Evolutionary conservation across 2,888 invertebrate genomes (phyloP).

Genomic region (Lochmaea crataegi): DNA sequence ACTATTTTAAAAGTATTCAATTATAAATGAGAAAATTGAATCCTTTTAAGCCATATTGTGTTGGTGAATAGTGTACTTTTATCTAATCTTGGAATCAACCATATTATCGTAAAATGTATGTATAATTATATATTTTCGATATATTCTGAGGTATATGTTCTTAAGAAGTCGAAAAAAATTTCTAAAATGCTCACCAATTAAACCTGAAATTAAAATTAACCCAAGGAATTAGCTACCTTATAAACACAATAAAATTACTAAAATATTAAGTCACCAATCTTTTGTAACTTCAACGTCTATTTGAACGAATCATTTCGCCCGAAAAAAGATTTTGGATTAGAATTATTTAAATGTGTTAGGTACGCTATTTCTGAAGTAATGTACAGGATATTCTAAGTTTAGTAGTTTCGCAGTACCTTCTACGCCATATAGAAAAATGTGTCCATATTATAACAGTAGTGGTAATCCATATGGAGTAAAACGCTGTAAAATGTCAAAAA

Average conservation of each 20-base stretch:
- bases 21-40: neutral
- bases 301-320: neutral
- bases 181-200: slow-evolving; percentile 8
- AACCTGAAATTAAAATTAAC: slow-evolving; percentile 20
- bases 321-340: neutral
- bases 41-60: neutral
- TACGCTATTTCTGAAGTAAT: slow-evolving; percentile 19
- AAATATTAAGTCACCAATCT: neutral
- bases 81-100: slow-evolving; percentile 1
- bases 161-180: neutral
- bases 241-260: slow-evolving; percentile 1
- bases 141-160: slow-evolving; percentile 9
- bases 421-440: neutral
- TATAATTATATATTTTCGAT: slow-evolving; percentile 6
- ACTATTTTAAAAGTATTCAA: neutral
- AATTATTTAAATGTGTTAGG: neutral
- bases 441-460: neutral
- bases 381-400: neutral
- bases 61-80: neutral
- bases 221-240: slow-evolving; percentile 17
- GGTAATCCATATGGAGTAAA: too few relatives aligned
- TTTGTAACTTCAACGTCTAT: neutral
- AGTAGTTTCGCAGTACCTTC: neutral
- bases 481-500: too few relatives aligned
- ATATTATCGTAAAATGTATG: neutral